A percentile compares a stretch with the other conserved stretches of the same genome.
Conservation (phyloP, 2,113 vertebrate species). For the Suricata suricatta region DNA sequence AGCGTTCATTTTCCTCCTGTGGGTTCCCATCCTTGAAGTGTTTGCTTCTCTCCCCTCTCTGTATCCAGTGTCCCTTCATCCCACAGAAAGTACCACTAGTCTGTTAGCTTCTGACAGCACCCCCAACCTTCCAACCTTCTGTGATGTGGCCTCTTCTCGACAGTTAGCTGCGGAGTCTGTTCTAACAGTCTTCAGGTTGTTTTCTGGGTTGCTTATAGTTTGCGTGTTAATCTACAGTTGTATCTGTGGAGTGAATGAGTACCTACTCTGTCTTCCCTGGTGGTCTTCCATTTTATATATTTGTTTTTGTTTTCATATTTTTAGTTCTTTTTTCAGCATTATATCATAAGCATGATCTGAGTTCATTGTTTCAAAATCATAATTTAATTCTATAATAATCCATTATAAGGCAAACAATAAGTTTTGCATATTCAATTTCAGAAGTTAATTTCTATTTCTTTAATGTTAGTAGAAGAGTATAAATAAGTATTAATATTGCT, state of each 20-base stretch:
- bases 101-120: not conserved
- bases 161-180: not conserved
- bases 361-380: not conserved
- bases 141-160: not conserved
- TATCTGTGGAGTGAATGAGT: not conserved
- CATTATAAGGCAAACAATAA: not conserved
- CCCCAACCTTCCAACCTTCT: not conserved
- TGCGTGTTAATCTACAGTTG: not conserved
- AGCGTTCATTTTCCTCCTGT: not conserved
- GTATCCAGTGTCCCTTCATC: not conserved
- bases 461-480: not conserved
- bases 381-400: not conserved
- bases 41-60: not conserved
- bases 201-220: not conserved
- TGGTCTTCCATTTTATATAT: not conserved
- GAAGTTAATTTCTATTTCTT: not conserved
- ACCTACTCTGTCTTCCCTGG: not conserved
- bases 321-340: not conserved
- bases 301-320: not conserved
- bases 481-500: not conserved
- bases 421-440: not conserved
- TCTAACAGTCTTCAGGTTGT: not conserved
- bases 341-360: not conserved
- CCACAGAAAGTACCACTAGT: not conserved
- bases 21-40: not conserved